These are phyloP conservation scores for Anastrepha ludens DNA, from an alignment of 1,140 invertebrate genomes.

Conservation along the genomic window DNA sequence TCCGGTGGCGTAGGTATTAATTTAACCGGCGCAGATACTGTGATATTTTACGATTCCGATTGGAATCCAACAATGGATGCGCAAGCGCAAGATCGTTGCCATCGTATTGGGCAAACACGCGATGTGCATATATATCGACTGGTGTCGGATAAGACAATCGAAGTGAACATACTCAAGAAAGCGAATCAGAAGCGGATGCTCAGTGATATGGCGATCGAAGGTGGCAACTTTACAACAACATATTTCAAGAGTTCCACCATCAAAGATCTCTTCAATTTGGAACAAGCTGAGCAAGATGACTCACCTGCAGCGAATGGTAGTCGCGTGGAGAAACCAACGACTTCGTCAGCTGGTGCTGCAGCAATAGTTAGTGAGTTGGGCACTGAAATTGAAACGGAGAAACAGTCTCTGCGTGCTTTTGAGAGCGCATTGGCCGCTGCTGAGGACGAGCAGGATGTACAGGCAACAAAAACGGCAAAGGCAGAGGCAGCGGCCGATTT, in stretches of 20 bases:
- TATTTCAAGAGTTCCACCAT: constrained; percentile 97
- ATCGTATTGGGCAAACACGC: constrained; percentile 98
- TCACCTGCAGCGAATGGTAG: constrained; percentile 61
- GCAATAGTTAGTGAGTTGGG: constrained; percentile 1
- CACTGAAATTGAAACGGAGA: constrained; percentile 75
- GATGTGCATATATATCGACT: constrained; percentile 99
- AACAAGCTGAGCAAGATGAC: constrained; percentile 79
- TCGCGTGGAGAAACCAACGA: not conserved
- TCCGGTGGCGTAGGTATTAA: constrained; percentile 99
- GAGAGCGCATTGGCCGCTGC: constrained; percentile 91
- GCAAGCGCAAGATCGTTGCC: constrained; percentile 98
- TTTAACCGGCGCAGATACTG: constrained; percentile 98
- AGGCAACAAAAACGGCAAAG: constrained; percentile 91
- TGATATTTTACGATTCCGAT: constrained; percentile 99
- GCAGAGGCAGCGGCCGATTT: constrained; percentile 95
- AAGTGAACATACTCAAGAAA: constrained; percentile 99
- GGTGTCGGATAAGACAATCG: constrained; percentile 97
- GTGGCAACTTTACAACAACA: constrained; percentile 98
- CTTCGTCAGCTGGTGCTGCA: constrained; percentile 47
- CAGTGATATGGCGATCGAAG: constrained; percentile 98
- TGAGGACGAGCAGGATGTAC: constrained; percentile 96
- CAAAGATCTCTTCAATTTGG: constrained; percentile 92
- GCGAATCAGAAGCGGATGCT: constrained; percentile 98
- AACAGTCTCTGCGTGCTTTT: constrained; percentile 81
- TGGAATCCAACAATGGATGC: constrained; percentile 99